phyloP scores from a whole-genome alignment of 2,888 invertebrate genomes.

The Drosophila birchii region DNA sequence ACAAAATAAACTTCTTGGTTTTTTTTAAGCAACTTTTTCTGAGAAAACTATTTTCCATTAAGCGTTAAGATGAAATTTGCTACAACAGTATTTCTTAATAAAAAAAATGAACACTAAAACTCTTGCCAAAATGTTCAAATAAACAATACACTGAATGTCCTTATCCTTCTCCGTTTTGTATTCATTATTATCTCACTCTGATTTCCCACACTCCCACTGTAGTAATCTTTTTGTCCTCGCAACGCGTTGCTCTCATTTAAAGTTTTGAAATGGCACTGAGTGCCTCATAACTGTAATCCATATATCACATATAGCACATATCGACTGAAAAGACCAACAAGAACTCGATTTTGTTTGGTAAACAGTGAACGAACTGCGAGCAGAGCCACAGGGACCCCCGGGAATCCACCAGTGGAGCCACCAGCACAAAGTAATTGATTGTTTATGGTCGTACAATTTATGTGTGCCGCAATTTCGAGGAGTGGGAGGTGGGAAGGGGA shows the following conservation, averaged over 20 bases:
- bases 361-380: conserved; percentile 37
- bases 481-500: conserved; percentile 22
- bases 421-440: conserved; percentile 78
- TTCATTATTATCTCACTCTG: neutral
- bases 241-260: conserved; percentile 7
- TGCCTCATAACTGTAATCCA: conserved; percentile 47
- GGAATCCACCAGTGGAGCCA: conserved; percentile 34
- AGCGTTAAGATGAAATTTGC: no score
- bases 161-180: neutral
- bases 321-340: conserved; percentile 32
- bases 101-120: no score
- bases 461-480: conserved; percentile 60
- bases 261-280: conserved; percentile 37
- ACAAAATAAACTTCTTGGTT: no score
- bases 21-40: no score
- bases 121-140: neutral
- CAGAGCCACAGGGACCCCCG: conserved; percentile 36
- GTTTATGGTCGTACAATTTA: conserved; percentile 78
- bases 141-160: neutral
- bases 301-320: conserved; percentile 46
- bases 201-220: neutral
- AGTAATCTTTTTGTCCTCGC: neutral
- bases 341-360: conserved; percentile 44
- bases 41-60: no score
- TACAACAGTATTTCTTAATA: neutral